Evolutionary conservation across 2,113 vertebrate genomes (phyloP), one percentile per base, ranked within the genome.

Genomic region (Vimba vimba): DNA sequence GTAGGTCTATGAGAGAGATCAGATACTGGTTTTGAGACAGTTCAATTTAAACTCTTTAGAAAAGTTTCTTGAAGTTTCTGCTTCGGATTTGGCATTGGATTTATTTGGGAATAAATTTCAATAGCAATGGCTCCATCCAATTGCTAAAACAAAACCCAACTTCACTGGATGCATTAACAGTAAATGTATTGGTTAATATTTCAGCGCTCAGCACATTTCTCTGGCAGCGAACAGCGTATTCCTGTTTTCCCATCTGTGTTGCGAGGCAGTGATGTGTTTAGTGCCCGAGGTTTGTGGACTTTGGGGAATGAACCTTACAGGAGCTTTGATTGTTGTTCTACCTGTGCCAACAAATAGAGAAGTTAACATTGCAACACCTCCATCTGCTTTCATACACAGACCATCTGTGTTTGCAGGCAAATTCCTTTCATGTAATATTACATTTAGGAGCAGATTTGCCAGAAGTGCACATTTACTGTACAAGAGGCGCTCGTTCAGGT

Each of bases 281-380:
- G 43, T 74, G 71, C 12, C 75, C 6, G 47, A 55, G 50, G 75
- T 13, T 78, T 57, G 25, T 78, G 39, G 43, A 75, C 19, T 78
- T 36, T 0, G 36, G 52, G 50, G 75, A 78, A 57, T 21, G 75
- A 78, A 30, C 50, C 50, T 27, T 77, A 55, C 66, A 75, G 82
- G n/a, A 55, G 52, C 39, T 86, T 59, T 66, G 68, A 86, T 79
- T 71, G 69, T 81, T 79, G 71, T 25, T 74, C 39, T 10, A 45
- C 69, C 76, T 10, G 30, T 2, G 84, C 0, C 84, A 83, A 45
- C 71, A 47, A 25, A 74, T 8, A 47, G 71, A 91, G 90, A 92
- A 78, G 30, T 79, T 0, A 74, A 74, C 71, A 74, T 1, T 10
- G 0, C 13, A 74, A 57, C 75, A 78, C 50, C 13, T 78, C 75